A percentile compares a stretch with the other conserved stretches of the same genome.
Evolutionary conservation across 1,140 invertebrate genomes (phyloP).

Genomic region (Zaprionus capensis): DNA sequence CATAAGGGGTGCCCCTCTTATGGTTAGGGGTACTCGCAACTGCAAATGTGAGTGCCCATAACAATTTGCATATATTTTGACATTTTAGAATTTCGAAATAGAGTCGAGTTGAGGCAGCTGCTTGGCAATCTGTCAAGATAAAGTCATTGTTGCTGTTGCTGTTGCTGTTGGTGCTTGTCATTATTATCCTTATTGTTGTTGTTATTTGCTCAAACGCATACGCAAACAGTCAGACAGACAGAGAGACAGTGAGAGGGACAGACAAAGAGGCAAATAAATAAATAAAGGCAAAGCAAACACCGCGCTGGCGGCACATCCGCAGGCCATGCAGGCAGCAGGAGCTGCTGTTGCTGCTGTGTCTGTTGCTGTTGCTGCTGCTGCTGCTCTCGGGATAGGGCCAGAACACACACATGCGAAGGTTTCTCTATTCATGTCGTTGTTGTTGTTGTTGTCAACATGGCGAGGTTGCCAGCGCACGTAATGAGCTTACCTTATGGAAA

Average conservation of each 20-base stretch:
- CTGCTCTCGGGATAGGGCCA: constrained; percentile 33
- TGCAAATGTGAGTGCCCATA: neutral
- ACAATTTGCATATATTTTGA: constrained; percentile 8
- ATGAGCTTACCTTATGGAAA: constrained; percentile 77
- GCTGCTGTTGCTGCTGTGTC: constrained; percentile 23
- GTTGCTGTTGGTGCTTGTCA: constrained; percentile 56
- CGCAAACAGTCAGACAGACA: constrained; percentile 42
- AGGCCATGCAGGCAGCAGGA: constrained; percentile 49
- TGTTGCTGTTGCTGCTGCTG: constrained; percentile 25
- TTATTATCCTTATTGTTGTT: constrained; percentile 75
- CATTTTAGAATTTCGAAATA: constrained; percentile 2
- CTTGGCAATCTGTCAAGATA: constrained; percentile 78
- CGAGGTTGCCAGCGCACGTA: constrained; percentile 57
- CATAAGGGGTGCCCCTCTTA: neutral
- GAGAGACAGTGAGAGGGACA: constrained; percentile 52
- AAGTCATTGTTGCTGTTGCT: constrained; percentile 75
- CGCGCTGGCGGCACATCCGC: constrained; percentile 75
- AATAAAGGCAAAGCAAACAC: constrained; percentile 74
- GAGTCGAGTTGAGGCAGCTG: constrained; percentile 35
- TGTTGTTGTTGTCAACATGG: constrained; percentile 58
- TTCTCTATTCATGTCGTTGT: constrained; percentile 2
- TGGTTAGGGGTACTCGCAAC: neutral
- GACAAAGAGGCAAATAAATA: constrained; percentile 72
- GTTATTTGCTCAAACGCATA: constrained; percentile 52
- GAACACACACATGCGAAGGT: constrained; percentile 16